Conservation (phyloP, 2,113 vertebrate species). For the Actenoides hombroni region DNA sequence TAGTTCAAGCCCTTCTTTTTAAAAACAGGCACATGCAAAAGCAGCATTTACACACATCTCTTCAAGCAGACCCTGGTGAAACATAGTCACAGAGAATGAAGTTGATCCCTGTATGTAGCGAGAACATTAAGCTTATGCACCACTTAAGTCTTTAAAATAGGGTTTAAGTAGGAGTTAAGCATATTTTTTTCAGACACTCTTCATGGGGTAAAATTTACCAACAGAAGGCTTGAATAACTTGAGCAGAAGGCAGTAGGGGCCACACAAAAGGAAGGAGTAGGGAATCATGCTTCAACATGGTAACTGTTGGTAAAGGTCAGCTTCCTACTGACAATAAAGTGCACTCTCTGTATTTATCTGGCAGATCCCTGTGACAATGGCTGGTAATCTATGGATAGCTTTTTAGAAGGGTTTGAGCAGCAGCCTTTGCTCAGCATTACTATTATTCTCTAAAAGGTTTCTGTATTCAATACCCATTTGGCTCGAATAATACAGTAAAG, state of each 20-base stretch:
- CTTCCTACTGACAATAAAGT: slow-evolving; percentile 61
- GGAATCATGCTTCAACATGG: slow-evolving; percentile 48
- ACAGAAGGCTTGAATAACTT: slow-evolving; percentile 47
- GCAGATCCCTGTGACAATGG: slow-evolving; percentile 63
- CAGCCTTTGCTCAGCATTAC: neutral
- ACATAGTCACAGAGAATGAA: neutral
- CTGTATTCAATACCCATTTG: neutral
- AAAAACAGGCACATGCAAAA: neutral
- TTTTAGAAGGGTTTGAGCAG: slow-evolving; percentile 21
- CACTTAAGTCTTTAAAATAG: slow-evolving; percentile 39
- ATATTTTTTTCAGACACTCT: slow-evolving; percentile 41
- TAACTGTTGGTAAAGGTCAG: slow-evolving; percentile 49
- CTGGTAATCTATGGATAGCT: slow-evolving; percentile 57
- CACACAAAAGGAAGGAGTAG: slow-evolving; percentile 48
- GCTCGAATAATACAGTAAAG: neutral
- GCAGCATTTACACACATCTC: neutral
- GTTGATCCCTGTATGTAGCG: neutral
- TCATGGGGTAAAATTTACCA: slow-evolving; percentile 55
- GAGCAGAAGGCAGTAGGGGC: slow-evolving; percentile 34
- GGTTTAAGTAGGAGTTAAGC: slow-evolving; percentile 30
- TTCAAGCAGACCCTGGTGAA: neutral
- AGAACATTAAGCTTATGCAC: slow-evolving; percentile 22
- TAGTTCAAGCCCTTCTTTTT: neutral
- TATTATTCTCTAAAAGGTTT: slow-evolving; percentile 6
- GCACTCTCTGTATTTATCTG: slow-evolving; percentile 71